Percentiles rank a stretch among this genome's conserved stretches.
Evolutionary conservation across 2,888 invertebrate genomes (phyloP).

Genomic region (Camptogramma bilineatum): DNA sequence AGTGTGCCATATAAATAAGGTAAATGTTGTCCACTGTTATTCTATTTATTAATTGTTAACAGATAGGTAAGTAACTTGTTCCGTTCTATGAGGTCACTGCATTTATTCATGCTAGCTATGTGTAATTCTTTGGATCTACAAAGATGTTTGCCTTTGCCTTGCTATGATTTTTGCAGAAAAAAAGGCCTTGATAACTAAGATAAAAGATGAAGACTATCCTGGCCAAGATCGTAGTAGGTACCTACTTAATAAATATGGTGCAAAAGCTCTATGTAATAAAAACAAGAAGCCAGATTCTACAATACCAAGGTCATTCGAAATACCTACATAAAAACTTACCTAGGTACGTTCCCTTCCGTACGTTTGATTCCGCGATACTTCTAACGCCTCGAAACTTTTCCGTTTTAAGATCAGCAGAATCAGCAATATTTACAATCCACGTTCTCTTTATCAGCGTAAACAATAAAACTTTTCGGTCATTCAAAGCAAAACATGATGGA

Average conservation of each 20-base stretch:
- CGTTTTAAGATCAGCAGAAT: conserved; percentile 37
- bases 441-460: conserved; percentile 46
- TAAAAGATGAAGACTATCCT: conserved; percentile 5
- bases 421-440: conserved; percentile 55
- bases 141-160: too few relatives aligned
- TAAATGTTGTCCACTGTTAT: too few relatives aligned
- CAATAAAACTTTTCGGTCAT: conserved; percentile 54
- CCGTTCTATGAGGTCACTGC: too few relatives aligned
- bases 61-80: too few relatives aligned
- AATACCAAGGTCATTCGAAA: conserved; percentile 52
- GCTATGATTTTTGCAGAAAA: neutral
- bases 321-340: conserved; percentile 7
- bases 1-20: too few relatives aligned
- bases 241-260: conserved; percentile 32
- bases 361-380: conserved; percentile 31
- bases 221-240: conserved; percentile 26
- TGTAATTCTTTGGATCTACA: neutral
- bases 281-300: conserved; percentile 8
- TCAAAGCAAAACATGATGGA: conserved; percentile 42
- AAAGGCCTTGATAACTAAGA: neutral
- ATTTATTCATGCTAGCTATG: too few relatives aligned
- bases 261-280: neutral
- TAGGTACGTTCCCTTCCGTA: conserved; percentile 45
- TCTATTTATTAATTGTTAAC: too few relatives aligned
- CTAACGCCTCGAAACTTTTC: too few relatives aligned